phyloP scores from a whole-genome alignment of 2,888 invertebrate species.

The Coecobrya sp. region DNA sequence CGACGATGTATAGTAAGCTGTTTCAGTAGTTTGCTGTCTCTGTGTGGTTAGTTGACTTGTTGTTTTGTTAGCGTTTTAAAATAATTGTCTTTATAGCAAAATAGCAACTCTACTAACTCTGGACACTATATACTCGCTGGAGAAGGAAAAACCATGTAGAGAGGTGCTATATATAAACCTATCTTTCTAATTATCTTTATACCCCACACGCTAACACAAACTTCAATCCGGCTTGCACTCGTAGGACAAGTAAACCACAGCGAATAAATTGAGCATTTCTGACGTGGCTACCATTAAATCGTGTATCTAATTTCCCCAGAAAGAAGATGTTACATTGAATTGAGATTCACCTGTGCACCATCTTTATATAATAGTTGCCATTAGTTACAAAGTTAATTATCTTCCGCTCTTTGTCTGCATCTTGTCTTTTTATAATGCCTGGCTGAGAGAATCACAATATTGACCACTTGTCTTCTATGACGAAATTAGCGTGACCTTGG shows the following conservation, averaged over 20 bases:
- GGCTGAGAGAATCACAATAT: not conserved
- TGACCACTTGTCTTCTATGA: not conserved
- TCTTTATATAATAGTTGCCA: too few relatives aligned
- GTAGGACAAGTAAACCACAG: slow-evolving; percentile 59
- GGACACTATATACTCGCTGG: too few relatives aligned
- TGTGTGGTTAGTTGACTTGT: too few relatives aligned
- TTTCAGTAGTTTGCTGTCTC: too few relatives aligned
- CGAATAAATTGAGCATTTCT: slow-evolving; percentile 62
- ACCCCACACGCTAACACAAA: not conserved
- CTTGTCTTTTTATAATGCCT: not conserved
- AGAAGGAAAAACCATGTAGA: not conserved
- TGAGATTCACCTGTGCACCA: too few relatives aligned
- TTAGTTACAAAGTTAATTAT: not conserved
- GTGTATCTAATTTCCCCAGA: slow-evolving; percentile 24
- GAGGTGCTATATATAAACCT: not conserved
- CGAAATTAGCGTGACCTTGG: not conserved
- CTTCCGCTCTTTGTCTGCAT: not conserved
- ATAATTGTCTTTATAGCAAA: too few relatives aligned
- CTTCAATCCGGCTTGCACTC: slow-evolving; percentile 65
- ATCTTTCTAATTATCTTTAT: not conserved
- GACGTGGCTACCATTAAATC: slow-evolving; percentile 6
- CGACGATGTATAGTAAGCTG: too few relatives aligned
- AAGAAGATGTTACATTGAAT: not conserved
- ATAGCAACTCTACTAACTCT: too few relatives aligned
- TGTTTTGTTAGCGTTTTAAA: too few relatives aligned